Conservation (phyloP, 2,797 vertebrate genomes). For the Cyclopterus lumpus region DNA sequence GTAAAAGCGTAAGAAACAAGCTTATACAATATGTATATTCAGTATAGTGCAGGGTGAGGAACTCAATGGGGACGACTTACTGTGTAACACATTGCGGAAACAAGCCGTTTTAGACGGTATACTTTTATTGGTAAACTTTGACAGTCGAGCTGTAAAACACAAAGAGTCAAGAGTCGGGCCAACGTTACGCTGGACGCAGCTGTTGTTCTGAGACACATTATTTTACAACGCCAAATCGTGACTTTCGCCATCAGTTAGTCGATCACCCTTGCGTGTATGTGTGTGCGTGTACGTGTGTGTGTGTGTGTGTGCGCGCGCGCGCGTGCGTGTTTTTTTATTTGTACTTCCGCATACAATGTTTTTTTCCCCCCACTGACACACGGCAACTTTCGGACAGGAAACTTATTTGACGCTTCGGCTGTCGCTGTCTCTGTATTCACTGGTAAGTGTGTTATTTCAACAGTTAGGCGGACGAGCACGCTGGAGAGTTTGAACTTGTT, state of each 20-base stretch:
- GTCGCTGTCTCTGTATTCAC: slow-evolving; percentile 50
- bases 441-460: slow-evolving; percentile 59
- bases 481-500: not conserved
- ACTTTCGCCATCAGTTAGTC: not conserved
- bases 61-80: slow-evolving; percentile 69
- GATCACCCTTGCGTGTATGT: not conserved
- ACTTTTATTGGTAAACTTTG: not conserved
- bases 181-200: not conserved
- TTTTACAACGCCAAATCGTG: not conserved
- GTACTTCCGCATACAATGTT: slow-evolving; percentile 85
- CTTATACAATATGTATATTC: not conserved
- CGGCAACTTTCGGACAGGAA: slow-evolving; percentile 83
- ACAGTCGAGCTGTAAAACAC: slow-evolving; percentile 16
- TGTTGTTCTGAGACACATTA: not conserved
- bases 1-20: not conserved
- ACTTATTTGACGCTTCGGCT: slow-evolving; percentile 59
- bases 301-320: too few relatives aligned
- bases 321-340: slow-evolving; percentile 26
- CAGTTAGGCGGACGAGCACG: accelerated
- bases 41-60: not conserved
- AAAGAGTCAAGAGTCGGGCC: not conserved
- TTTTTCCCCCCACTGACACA: slow-evolving; percentile 69
- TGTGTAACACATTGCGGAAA: slow-evolving; percentile 83
- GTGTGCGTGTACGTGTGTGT: too few relatives aligned
- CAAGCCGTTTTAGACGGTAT: slow-evolving; percentile 24